Percentiles rank a stretch among this genome's conserved stretches.
phyloP scores from a whole-genome alignment of 1,140 invertebrate genomes.

The Melipona quadrifasciata region DNA sequence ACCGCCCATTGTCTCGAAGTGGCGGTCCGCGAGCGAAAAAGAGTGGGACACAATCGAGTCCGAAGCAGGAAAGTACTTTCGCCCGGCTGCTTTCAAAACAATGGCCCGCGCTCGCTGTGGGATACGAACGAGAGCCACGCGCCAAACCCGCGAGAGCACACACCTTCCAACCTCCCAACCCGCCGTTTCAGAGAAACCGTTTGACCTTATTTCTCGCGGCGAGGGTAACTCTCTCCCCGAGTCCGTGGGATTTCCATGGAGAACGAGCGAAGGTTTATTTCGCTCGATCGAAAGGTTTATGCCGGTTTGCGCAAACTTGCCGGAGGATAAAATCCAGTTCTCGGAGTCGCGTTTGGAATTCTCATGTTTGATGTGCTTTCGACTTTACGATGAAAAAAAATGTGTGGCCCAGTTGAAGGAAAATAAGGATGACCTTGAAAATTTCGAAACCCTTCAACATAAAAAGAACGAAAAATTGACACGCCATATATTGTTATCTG shows the following conservation, averaged over 20 bases:
- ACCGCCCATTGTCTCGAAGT: conserved; percentile 42
- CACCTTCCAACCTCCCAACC: no score
- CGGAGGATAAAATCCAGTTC: background rate
- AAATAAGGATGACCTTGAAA: no score
- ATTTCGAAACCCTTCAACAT: no score
- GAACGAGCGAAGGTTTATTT: background rate
- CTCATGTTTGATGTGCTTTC: no score
- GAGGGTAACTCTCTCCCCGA: background rate
- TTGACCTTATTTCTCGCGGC: background rate
- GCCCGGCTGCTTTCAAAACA: conserved; percentile 42
- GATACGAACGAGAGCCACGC: background rate
- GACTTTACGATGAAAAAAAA: no score
- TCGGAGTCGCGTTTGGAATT: no score
- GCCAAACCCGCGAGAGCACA: no score
- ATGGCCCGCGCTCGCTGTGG: conserved; percentile 24
- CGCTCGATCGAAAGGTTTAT: background rate
- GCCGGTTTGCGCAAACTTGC: no score
- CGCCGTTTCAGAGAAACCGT: background rate
- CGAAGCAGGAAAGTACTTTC: conserved; percentile 41
- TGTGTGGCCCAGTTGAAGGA: no score
- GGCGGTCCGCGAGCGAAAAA: conserved; percentile 24
- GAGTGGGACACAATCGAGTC: conserved; percentile 10
- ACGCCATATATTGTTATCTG: no score
- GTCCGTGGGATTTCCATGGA: background rate
- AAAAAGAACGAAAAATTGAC: no score